Evolutionary conservation across 1,140 invertebrate genomes (phyloP), one percentile per base, ranked within the genome.

Genomic region (Papilio helenus): DNA sequence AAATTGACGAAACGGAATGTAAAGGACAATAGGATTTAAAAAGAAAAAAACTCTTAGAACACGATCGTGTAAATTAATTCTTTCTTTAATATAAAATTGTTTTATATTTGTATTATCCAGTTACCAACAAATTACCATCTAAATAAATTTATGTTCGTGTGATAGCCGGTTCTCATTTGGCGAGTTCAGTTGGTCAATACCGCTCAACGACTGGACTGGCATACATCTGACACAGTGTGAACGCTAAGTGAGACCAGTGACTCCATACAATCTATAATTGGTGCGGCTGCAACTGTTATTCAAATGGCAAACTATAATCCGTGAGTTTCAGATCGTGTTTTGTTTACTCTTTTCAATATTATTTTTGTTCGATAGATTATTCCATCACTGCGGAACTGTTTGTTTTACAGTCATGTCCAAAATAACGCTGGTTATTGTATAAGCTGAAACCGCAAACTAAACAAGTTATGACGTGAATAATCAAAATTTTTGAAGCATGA

Each of bases 401-500:
- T 14, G 14, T 65, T 65, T 26, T 26, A 16, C 26, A 29, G 3
- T 12, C 58, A 61, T 68, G 12, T 68, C 3, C 23, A 29, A 68
- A 29, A 29, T 12, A 23, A 61, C 20, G 18, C 1, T 14, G 44
- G 10, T 14, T 14, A 14, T 46, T 46, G 44, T 4, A 20, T 61
- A 14, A 29, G 1, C 26, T 68, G 61, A 68, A 65, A 68, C 61
- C 12, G 26, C 26, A 68, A 68, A 68, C 61, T 68, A 68, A 29
- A 68, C 23, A 29, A 16, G 14, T 68, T 68, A 68, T 61, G 20
- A 61, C 26, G 26, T 68, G 61, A 68, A 68, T 68, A 16, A 68
- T 68, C 26, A 68, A 68, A 39, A 68, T 68, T 68, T 68, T 68
- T 68, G 61, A 65, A 65, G 26, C 61, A 65, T 29, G 61, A 68